phyloP scores from a whole-genome alignment of 1,140 invertebrate species.

The Listronotus oregonensis region DNA sequence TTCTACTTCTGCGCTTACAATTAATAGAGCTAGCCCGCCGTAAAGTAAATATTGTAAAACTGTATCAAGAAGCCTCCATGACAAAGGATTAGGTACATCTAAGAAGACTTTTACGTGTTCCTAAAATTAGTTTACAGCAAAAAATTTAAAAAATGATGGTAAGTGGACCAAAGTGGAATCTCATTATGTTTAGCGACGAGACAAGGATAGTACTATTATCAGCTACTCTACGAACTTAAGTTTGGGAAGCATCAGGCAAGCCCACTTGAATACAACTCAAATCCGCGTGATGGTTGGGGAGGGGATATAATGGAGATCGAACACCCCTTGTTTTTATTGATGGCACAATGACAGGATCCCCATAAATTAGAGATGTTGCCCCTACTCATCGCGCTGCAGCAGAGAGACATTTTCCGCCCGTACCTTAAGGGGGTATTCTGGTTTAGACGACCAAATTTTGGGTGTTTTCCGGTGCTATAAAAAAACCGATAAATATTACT shows the following conservation, averaged over 20 bases:
- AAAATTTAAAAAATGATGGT: too few species aligned
- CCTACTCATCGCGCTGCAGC: too few species aligned
- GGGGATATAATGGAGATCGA: neutral
- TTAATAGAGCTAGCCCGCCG: neutral
- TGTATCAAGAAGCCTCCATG: neutral
- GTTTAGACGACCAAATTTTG: too few species aligned
- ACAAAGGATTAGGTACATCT: neutral
- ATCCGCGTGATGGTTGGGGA: neutral
- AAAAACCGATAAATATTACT: too few species aligned
- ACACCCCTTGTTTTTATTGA: neutral
- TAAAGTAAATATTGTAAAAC: neutral
- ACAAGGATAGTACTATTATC: neutral
- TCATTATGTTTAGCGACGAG: too few species aligned
- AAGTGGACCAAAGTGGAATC: too few species aligned
- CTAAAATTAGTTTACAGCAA: too few species aligned
- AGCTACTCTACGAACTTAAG: neutral
- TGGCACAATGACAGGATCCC: neutral
- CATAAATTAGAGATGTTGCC: neutral
- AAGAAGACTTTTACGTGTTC: conserved; percentile 1
- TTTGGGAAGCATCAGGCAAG: neutral
- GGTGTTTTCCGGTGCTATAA: too few species aligned
- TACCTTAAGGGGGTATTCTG: too few species aligned
- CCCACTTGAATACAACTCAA: neutral
- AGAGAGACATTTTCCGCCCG: too few species aligned
- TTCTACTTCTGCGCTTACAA: too few species aligned